Evolutionary conservation across 35 echinoderm and acorn worm genomes (phyloP), one percentile per base, ranked within the genome.

Genomic region (Amphiura filiformis): DNA sequence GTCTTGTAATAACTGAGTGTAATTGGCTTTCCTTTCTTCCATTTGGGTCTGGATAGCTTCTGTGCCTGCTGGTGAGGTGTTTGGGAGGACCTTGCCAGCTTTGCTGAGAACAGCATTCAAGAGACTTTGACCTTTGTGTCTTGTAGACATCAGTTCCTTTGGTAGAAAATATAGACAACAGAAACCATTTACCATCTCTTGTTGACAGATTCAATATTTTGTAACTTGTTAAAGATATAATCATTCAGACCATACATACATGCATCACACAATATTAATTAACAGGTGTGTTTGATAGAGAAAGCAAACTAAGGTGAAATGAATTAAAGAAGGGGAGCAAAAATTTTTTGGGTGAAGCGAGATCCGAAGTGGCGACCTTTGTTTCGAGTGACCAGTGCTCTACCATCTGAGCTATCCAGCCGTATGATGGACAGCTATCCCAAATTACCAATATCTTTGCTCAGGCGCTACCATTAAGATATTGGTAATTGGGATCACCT

Each of bases 111-210:
- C 88, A 38, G 93, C 38, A 75, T 94, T 89, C 5, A 90, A 52
- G 9, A 94, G 78, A 75, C 88, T 90, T 77, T 94, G 93, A 4
- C 93, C 93, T 52, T 85, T 84, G 78, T 94, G 93, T 76, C 87
- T 86, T 56, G 77, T 94, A 17, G 93, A 89, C 84, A 94, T 86
- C 75, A 94, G 34, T 49, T 94, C 93, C 93, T 94, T 76, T 75
- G 34, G 36, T 76, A 33, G 84, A 38, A 64, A 34, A 39, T 75
- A 40, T 35, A 78, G 34, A 79, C 44, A 49, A 37, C 23, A 57
- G n/a, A n/a, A n/a, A 0, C 28, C 34, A 76, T 35, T 22, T 35
- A 30, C 35, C 22, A 65, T 80, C 7, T 34, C 35, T 80, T 26
- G 12, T 2, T 31, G 76, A 31, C 17, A 0, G 13, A 18, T 26